Base-by-base conservation (phyloP, 2,113 vertebrate genomes). In the Sigmodon hispidus region DNA sequence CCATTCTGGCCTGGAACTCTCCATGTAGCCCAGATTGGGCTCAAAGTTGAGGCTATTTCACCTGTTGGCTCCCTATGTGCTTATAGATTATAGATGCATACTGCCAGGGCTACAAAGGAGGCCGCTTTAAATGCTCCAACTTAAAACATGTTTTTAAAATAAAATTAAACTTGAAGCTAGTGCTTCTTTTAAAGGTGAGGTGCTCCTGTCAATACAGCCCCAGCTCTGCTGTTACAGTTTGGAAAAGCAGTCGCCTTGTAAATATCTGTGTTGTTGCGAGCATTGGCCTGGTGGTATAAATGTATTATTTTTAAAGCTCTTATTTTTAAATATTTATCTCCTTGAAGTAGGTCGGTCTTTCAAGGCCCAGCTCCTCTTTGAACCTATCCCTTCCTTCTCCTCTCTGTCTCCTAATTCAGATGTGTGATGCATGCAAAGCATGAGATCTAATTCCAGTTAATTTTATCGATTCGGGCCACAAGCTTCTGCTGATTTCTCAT, bases 271-370 rank as follows among this genome's bases (percentile, higher is more conserved):
- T 65, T 94, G 86, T 77, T 83, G 79, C 52, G 72, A 75, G 61
- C 40, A 55, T 69, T 36, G 31, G 67, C 57, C 85, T 76, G 65
- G 75, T 43, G 48, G 26, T 90, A 79, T 52, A 92, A 95, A 86
- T 1, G 8, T 94, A 96, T 96, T 96, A 95, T 87, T 97, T 97
- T 92, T 94, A 91, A 96, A 97, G 94, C 40, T 91, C 97, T 94
- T 97, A 94, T 93, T 43, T 93, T 97, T 59, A 52, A 96, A 98
- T 97, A 96, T 98, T 96, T 96, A 94, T 97, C 94, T 93, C 94
- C 93, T 95, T 90, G 97, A 98, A 98, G 97, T 98, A 98, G 98
- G 98, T 98, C 98, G 98, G 96, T 97, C 40, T 97, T 93, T 93
- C 86, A 97, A 96, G 97, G 96, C 97, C 97, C 95, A 77, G 96